phyloP scores from a whole-genome alignment of 2,113 vertebrate genomes.

The Colistium nudipinnis region DNA sequence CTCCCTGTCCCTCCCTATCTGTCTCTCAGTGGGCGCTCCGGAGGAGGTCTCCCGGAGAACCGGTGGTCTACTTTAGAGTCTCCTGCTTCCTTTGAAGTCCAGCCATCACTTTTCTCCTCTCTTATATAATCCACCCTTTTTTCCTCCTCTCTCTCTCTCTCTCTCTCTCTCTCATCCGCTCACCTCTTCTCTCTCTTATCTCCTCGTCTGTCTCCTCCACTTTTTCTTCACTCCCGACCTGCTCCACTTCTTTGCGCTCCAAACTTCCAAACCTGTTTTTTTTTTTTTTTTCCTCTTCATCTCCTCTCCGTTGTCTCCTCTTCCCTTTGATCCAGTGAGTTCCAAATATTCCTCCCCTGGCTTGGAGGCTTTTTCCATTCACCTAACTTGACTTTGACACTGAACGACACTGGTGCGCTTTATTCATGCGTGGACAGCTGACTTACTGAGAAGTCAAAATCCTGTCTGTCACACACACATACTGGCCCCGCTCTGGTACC shows the following conservation, averaged over 20 bases:
- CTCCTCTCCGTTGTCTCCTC: constrained; percentile 23
- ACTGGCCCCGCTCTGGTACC: too few species aligned
- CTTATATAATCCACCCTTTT: constrained; percentile 3
- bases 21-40: constrained; percentile 49
- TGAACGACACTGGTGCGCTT: constrained; percentile 14
- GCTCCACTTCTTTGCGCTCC: constrained; percentile 8
- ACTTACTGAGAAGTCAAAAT: not conserved
- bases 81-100: constrained; percentile 66
- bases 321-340: constrained; percentile 44
- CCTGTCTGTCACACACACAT: too few species aligned
- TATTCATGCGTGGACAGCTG: constrained; percentile 3
- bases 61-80: constrained; percentile 57
- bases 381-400: constrained; percentile 42
- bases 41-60: constrained; percentile 52
- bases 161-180: constrained; percentile 7
- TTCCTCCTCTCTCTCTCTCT: constrained; percentile 20
- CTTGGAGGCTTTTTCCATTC: constrained; percentile 37
- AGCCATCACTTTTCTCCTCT: constrained; percentile 40
- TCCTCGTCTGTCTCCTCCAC: constrained; percentile 7
- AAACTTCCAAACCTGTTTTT: constrained; percentile 5
- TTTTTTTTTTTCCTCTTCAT: not conserved
- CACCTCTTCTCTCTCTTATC: constrained; percentile 25
- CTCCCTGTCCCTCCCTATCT: constrained; percentile 41
- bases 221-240: constrained; percentile 1
- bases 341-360: constrained; percentile 24